These are phyloP conservation scores for Bibio marci DNA, from an alignment of 2,888 invertebrate species.

Conservation along the genomic window DNA sequence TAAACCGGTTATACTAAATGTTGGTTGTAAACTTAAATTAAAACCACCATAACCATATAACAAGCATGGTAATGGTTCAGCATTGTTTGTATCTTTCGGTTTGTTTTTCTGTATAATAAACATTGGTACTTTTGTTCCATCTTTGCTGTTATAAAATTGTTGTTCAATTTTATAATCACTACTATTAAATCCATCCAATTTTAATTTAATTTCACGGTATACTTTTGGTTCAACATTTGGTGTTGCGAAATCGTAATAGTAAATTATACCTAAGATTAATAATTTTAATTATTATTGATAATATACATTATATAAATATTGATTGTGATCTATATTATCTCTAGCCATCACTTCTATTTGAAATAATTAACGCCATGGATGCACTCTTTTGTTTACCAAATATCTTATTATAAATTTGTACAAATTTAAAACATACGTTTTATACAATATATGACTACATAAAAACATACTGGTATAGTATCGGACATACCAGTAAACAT, in stretches of 20 bases:
- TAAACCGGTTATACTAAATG: conserved; percentile 71
- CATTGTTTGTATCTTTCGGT: conserved; percentile 24
- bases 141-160: conserved; percentile 83
- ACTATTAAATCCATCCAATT: conserved; percentile 63
- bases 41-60: conserved; percentile 97
- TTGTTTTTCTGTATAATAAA: conserved; percentile 58
- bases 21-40: conserved; percentile 79
- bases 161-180: conserved; percentile 69
- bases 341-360: no score
- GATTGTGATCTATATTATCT: no score
- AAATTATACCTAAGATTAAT: conserved; percentile 44
- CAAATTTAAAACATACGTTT: no score
- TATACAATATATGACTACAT: no score
- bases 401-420: no score
- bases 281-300: neutral
- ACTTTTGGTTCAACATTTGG: conserved; percentile 44
- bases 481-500: no score
- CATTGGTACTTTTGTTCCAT: conserved; percentile 90
- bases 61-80: conserved; percentile 59
- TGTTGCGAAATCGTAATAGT: conserved; percentile 62
- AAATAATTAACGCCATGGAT: neutral
- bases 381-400: no score
- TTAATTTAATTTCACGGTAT: conserved; percentile 64
- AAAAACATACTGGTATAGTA: no score
- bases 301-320: no score